Percentiles rank a stretch among this genome's conserved stretches.
These are phyloP conservation scores for Apteryx owenii DNA, from an alignment of 2,113 vertebrate species.

Conservation along the genomic window DNA sequence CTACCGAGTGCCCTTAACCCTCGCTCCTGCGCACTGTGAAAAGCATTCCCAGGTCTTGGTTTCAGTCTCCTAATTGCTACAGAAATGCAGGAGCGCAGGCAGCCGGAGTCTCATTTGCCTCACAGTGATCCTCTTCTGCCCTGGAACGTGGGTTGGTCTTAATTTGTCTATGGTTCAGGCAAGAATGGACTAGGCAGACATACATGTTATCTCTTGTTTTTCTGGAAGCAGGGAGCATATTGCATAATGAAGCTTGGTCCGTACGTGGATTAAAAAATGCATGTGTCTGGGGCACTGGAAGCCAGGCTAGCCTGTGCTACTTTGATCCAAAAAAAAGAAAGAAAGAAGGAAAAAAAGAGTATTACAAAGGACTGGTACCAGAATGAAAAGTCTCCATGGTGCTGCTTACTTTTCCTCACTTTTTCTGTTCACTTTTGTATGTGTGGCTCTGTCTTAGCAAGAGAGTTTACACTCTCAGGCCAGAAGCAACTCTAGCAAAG, in stretches of 20 bases:
- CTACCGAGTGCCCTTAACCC: neutral
- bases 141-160: constrained; percentile 76
- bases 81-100: constrained; percentile 1
- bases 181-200: constrained; percentile 68
- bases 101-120: constrained; percentile 60
- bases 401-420: neutral
- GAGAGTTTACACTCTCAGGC: neutral
- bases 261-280: constrained; percentile 55
- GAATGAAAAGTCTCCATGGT: neutral
- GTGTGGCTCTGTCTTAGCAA: neutral
- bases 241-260: constrained; percentile 64
- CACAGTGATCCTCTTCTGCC: constrained; percentile 69
- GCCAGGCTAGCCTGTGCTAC: constrained; percentile 12
- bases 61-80: constrained; percentile 40
- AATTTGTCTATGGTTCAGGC: constrained; percentile 73
- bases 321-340: neutral
- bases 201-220: constrained; percentile 78
- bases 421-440: fast-evolving
- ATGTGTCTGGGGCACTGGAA: constrained; percentile 36
- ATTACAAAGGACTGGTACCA: neutral
- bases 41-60: constrained; percentile 30
- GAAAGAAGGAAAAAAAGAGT: neutral
- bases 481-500: neutral
- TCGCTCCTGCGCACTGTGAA: neutral
- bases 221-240: constrained; percentile 54